These are phyloP conservation scores for Meloidogyne chitwoodi DNA, from an alignment of 1,140 invertebrate species.

Conservation along the genomic window DNA sequence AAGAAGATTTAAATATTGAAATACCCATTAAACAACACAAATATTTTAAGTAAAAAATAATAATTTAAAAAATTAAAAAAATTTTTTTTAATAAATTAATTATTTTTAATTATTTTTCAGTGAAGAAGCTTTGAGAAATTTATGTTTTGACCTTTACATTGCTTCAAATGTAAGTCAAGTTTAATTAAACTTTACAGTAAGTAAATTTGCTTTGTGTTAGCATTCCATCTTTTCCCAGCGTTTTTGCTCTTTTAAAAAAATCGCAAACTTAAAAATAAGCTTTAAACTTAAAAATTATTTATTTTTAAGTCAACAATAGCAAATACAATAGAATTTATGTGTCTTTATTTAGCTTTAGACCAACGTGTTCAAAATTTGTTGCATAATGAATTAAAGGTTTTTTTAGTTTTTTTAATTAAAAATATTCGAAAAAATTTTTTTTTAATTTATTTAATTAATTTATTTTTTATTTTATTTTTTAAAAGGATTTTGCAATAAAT, in stretches of 20 bases:
- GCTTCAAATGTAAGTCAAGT: conserved; percentile 2
- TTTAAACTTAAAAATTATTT: neutral
- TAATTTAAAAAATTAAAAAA: neutral
- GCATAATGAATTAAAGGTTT: conserved; percentile 17
- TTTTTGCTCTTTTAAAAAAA: too few species aligned
- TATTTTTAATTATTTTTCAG: neutral
- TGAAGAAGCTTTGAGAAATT: neutral
- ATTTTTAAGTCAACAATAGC: conserved; percentile 8
- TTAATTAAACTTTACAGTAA: too few species aligned
- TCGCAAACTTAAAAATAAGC: too few species aligned
- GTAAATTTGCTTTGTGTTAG: too few species aligned
- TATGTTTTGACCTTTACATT: conserved; percentile 17
- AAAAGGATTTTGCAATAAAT: neutral
- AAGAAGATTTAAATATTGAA: neutral
- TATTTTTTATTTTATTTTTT: neutral
- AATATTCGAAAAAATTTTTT: too few species aligned
- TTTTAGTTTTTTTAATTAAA: neutral
- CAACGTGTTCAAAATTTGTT: conserved; percentile 6
- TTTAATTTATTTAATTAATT: too few species aligned
- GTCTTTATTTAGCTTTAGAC: conserved; percentile 14
- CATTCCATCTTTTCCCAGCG: too few species aligned
- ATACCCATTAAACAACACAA: conserved; percentile 13
- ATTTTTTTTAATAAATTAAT: neutral
- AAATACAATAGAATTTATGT: conserved; percentile 16
- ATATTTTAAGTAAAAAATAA: conserved; percentile 14